Evolutionary conservation across 2,797 vertebrate species (phyloP).

Genomic region (Falco berigora): DNA sequence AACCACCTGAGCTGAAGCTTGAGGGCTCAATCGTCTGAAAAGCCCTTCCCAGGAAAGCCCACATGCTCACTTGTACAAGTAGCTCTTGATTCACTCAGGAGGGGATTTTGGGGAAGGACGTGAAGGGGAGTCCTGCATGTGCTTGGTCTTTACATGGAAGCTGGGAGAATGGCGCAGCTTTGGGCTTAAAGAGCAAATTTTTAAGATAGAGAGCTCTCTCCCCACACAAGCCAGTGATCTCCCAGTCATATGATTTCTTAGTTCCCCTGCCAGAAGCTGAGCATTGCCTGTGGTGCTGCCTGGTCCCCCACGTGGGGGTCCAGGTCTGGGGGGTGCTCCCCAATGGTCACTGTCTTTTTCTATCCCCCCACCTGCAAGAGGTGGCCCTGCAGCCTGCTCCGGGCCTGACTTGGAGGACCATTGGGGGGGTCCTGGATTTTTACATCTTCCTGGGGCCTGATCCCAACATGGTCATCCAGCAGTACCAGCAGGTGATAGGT

Average conservation of each 20-base stretch:
- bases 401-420: constrained; percentile 86
- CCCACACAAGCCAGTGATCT: fast-evolving
- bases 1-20: not conserved
- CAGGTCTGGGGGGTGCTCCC: not conserved
- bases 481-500: constrained; percentile 89
- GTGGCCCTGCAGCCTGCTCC: constrained; percentile 83
- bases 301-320: fast-evolving
- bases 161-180: not conserved
- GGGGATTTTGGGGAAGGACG: not conserved
- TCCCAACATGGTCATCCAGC: constrained; percentile 78
- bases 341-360: not conserved
- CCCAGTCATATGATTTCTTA: not conserved
- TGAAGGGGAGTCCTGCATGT: not conserved
- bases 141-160: not conserved
- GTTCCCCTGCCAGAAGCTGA: not conserved
- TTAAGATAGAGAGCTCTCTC: not conserved
- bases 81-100: not conserved
- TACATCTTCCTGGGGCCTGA: constrained; percentile 83
- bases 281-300: not conserved
- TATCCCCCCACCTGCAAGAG: constrained; percentile 1
- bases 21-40: not conserved
- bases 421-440: constrained; percentile 85
- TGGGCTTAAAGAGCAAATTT: not conserved
- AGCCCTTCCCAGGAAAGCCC: not conserved
- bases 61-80: fast-evolving